phyloP scores from a whole-genome alignment of 2,113 vertebrate genomes.

The Penelope pileata region DNA sequence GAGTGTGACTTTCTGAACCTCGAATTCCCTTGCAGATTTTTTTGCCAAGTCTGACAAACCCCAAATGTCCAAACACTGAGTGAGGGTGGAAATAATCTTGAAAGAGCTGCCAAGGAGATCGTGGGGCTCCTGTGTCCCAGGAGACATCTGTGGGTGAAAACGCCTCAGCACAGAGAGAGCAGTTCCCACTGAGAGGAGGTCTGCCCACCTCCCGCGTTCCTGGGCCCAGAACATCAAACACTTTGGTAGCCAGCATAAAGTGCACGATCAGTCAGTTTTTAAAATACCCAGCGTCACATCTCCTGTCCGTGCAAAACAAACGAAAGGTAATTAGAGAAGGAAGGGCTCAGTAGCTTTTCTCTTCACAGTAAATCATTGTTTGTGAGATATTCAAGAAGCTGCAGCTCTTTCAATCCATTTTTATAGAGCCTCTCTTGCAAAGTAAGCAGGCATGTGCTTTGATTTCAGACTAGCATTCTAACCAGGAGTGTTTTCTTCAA shows the following conservation, averaged over 20 bases:
- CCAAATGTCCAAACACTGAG: rapidly evolving
- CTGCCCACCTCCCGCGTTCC: rapidly evolving
- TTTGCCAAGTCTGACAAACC: background rate
- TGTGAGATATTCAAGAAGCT: background rate
- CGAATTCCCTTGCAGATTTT: background rate
- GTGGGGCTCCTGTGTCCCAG: background rate
- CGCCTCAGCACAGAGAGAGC: background rate
- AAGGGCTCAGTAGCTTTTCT: background rate
- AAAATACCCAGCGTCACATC: background rate
- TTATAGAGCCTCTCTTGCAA: background rate
- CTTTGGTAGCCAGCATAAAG: background rate
- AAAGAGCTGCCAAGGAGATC: background rate
- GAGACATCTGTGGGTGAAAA: background rate
- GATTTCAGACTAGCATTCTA: background rate
- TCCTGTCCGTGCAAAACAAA: background rate
- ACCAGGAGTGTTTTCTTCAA: background rate
- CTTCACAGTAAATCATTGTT: background rate
- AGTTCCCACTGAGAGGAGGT: rapidly evolving
- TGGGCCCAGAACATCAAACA: background rate
- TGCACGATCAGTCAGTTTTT: background rate
- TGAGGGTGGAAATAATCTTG: background rate
- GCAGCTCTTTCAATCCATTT: background rate
- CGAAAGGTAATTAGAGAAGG: background rate
- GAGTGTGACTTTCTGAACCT: slow-evolving; percentile 7
- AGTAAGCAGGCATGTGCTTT: background rate